Conservation (phyloP, 2,113 vertebrate genomes). For the Myrmecobius fasciatus region DNA sequence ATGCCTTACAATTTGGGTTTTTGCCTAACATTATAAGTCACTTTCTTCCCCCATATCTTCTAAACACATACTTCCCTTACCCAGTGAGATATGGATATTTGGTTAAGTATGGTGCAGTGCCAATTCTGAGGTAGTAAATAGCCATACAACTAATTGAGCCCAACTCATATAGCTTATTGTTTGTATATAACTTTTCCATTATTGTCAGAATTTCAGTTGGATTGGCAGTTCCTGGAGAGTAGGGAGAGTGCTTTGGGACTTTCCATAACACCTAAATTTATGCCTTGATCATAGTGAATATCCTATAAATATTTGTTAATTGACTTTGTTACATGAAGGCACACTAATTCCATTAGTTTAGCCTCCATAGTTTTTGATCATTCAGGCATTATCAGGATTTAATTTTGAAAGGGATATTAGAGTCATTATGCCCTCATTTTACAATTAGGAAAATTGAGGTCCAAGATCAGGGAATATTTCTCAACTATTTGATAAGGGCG, state of each 20-base stretch:
- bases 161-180: background rate
- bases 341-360: background rate
- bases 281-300: background rate
- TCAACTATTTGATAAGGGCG: background rate
- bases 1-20: background rate
- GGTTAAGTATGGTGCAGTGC: background rate
- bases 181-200: background rate
- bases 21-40: background rate
- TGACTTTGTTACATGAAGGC: background rate
- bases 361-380: background rate
- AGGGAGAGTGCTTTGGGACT: background rate
- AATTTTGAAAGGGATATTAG: background rate
- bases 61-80: background rate
- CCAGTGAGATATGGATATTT: background rate
- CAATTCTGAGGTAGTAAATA: background rate
- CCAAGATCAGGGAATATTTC: background rate
- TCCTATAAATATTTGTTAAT: background rate
- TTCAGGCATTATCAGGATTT: background rate
- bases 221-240: background rate
- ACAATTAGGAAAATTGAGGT: background rate
- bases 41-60: background rate
- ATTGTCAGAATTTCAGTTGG: background rate
- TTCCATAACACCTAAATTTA: background rate
- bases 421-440: background rate
- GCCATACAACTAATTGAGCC: background rate